A percentile compares a stretch with the other conserved stretches of the same genome.
phyloP scores from a whole-genome alignment of 2,888 invertebrate species.

The Amaurobius ferox region DNA sequence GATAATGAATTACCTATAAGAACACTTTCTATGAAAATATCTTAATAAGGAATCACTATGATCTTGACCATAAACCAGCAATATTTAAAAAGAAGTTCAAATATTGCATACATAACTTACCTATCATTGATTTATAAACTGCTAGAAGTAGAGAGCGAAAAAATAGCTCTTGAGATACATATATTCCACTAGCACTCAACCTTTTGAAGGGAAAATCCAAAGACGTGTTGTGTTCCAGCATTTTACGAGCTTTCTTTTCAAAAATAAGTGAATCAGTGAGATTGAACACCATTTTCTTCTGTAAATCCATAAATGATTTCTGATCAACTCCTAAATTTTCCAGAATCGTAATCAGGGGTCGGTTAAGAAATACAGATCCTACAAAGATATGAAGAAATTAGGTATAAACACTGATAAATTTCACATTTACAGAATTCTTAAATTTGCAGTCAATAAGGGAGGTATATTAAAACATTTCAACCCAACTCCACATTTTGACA shows the following conservation, averaged over 20 bases:
- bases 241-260: conserved; percentile 55
- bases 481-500: too few relatives aligned
- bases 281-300: conserved; percentile 56
- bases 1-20: too few relatives aligned
- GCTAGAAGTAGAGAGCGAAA: conserved; percentile 62
- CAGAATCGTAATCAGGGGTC: conserved; percentile 74
- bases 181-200: conserved; percentile 52
- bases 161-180: conserved; percentile 70
- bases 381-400: background rate
- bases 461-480: too few relatives aligned
- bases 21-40: too few relatives aligned
- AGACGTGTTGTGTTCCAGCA: conserved; percentile 48
- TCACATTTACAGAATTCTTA: too few relatives aligned
- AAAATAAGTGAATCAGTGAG: conserved; percentile 63
- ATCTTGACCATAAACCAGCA: too few relatives aligned
- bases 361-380: conserved; percentile 74
- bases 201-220: conserved; percentile 51
- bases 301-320: conserved; percentile 57
- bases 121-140: conserved; percentile 56
- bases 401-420: too few relatives aligned
- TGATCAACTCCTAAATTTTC: conserved; percentile 73
- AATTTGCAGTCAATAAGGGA: too few relatives aligned
- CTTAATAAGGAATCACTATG: too few relatives aligned
- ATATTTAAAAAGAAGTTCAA: too few relatives aligned
- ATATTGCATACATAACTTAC: too few relatives aligned